phyloP scores from a whole-genome alignment of 1,140 invertebrate species.

The Temnothorax curvispinosus region DNA sequence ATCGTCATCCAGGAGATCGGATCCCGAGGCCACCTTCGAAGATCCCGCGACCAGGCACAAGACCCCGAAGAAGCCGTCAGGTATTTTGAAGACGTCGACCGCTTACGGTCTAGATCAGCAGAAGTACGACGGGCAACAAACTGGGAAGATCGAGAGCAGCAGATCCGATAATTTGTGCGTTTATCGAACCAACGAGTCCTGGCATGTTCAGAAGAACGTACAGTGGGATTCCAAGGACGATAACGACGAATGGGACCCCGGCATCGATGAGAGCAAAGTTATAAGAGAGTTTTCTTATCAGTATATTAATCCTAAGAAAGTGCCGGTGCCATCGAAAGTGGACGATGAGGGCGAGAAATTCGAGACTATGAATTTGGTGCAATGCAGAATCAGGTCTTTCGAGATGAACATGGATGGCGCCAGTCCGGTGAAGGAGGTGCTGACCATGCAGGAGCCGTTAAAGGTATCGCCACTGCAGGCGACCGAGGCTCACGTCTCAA shows the following conservation, averaged over 20 bases:
- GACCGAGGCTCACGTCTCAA: conserved; percentile 85
- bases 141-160: conserved; percentile 54
- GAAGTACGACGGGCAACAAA: not conserved
- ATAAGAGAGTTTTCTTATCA: conserved; percentile 85
- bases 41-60: conserved; percentile 32
- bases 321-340: conserved; percentile 39
- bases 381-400: conserved; percentile 86
- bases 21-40: not conserved
- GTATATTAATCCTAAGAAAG: conserved; percentile 82
- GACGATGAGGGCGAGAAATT: conserved; percentile 32
- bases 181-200: conserved; percentile 68
- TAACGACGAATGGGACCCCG: conserved; percentile 80
- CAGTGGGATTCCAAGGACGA: conserved; percentile 80
- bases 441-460: conserved; percentile 84
- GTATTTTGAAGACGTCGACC: conserved; percentile 79
- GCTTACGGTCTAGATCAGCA: conserved; percentile 64
- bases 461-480: conserved; percentile 82
- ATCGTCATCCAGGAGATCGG: conserved; percentile 17
- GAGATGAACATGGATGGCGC: conserved; percentile 75
- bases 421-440: conserved; percentile 74
- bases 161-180: conserved; percentile 67
- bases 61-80: conserved; percentile 75
- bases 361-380: conserved; percentile 84
- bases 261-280: conserved; percentile 83
- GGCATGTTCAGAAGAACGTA: conserved; percentile 78